Base-by-base conservation (phyloP, 2,797 vertebrate species). In the Melanotaenia maccullochi region DNA sequence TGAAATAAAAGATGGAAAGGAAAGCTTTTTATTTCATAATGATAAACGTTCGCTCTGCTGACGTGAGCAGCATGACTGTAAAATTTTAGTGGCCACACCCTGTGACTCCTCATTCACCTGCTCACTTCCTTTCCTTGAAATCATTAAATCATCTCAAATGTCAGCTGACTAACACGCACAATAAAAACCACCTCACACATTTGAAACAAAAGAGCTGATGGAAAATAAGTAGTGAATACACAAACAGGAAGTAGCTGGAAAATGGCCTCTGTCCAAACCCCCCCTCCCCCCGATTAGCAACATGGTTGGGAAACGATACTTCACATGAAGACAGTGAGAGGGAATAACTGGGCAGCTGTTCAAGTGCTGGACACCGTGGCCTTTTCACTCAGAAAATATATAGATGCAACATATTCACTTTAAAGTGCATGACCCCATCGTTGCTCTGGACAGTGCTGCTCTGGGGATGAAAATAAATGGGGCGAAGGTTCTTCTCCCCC, bases 281-380 rank as follows among this genome's bases (percentile, higher is more conserved):
- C 28, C 25, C 6, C 65, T 30, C n/a, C 28, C 25, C 18, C 65
- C 22, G 58, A 52, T 38, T 24, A 42, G 13, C 44, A 44, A 22
- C 60, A 18, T 9, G 60, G 22, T 25, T 14, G 42, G 59, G 32
- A 4, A 68, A 36, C 8, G 20, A 24, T 28, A 1, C 2, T 30
- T 54, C 20, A 7, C 32, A 30, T 32, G 30, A 57, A 36, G 64
- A 68, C 64, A 60, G 33, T 0, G 2, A 33, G 38, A 5, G 20
- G 38, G 54, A 49, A 49, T 65, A 51, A 66, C 51, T 65, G 40
- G 72, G 79, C 83, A 62, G 60, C 44, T 55, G 52, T 78, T 73
- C 65, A 85, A 82, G 61, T 71, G 64, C 66, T 68, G 57, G 56
- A n/a, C 33, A 51, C 47, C 38, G 35, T 57, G 68, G 32, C 72